These are phyloP conservation scores for Drepana falcataria DNA, from an alignment of 2,888 invertebrate genomes.

Conservation along the genomic window DNA sequence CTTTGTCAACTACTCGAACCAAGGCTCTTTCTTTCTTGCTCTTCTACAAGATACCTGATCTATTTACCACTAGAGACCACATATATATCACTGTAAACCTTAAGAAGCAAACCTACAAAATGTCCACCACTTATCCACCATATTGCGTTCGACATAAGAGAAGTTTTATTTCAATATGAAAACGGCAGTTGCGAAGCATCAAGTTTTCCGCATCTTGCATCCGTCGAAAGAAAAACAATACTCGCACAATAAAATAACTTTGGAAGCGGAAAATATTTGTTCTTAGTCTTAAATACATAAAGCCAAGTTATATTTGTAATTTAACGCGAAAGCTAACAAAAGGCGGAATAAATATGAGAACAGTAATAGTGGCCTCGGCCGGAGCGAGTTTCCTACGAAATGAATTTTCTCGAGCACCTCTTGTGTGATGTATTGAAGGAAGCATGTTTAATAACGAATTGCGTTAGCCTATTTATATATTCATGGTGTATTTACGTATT, in stretches of 20 bases:
- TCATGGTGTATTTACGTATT: no score
- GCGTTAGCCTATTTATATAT: neutral
- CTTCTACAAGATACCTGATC: no score
- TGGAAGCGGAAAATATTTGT: conserved; percentile 1
- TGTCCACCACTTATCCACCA: no score
- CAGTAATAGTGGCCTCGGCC: conserved; percentile 1
- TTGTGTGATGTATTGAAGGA: neutral
- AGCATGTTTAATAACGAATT: neutral
- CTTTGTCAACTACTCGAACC: no score
- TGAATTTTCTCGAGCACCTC: conserved; percentile 1
- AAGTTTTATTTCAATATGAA: neutral
- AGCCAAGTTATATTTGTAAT: conserved; percentile 1
- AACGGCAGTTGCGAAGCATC: neutral
- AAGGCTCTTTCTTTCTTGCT: no score
- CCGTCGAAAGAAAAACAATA: neutral
- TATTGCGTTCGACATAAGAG: no score
- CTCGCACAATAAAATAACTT: neutral
- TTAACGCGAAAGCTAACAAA: conserved; percentile 4
- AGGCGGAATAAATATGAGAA: conserved; percentile 7
- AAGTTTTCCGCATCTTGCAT: neutral
- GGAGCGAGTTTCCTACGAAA: conserved; percentile 2
- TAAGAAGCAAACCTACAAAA: no score
- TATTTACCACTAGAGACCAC: no score
- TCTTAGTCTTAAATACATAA: conserved; percentile 1
- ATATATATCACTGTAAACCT: no score